Base-by-base conservation (phyloP, 2,888 invertebrate genomes). In the Polymixis flavicincta region DNA sequence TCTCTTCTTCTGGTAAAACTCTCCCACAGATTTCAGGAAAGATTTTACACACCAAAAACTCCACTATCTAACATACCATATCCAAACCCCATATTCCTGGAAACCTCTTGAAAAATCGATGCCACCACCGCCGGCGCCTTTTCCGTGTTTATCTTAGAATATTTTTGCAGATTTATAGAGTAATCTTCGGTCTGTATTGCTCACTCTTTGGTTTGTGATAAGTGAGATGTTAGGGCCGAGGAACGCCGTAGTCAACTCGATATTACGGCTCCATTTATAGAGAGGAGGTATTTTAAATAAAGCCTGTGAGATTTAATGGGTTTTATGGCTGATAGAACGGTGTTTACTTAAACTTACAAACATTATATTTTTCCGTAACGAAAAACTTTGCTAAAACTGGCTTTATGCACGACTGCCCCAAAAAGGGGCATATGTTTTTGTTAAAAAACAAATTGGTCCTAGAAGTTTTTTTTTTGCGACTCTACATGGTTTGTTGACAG, bases 131-230 rank as follows among this genome's bases (percentile, higher is more conserved):
- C 85, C 85, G 89, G 89, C 88, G 88, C 86, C 88, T 89, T 88
- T 87, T 82, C 78, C 85, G 87, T 92, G 90, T 93, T 92, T 93
- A 92, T 91, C 89, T 90, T 88, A 84, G 91, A 89, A 92, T 93
- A 93, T 93, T 93, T 93, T 93, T 91, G 88, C 90, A 91, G 90
- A 93, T 92, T 92, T 91, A 91, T 91, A 89, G 87, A 89, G 87
- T 88, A 90, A 91, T 90, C 89, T 88, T 84, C 78, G 84, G 87
- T 85, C 79, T 83, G 78, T 88, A 89, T 89, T 88, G 88, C 87
- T 88, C 84, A 88, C 87, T 91, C 76, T 67, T 68, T 71, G 71
- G 69, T 71, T 75, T 48, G 19, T 67, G 78, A 83, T 82, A 87
- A 87, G 78, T 86, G 74, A 79, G 81, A 88, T 78, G 76, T 85